Evolutionary conservation across 2,113 vertebrate species (phyloP).

Genomic region (Aptenodytes forsteri): DNA sequence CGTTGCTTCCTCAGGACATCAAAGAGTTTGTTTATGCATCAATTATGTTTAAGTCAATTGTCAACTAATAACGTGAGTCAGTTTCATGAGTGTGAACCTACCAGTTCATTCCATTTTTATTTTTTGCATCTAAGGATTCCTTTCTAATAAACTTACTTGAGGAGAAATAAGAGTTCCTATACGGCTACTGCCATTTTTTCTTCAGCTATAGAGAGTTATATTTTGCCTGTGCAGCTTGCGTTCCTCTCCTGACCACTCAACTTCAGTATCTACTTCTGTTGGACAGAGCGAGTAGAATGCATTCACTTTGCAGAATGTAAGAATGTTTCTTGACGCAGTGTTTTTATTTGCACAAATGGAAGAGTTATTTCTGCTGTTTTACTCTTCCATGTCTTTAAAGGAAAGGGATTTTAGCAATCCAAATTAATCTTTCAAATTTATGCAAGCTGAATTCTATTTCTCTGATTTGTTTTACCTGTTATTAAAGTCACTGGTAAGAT

Average conservation of each 20-base stretch:
- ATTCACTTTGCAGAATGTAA: not conserved
- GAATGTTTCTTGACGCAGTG: not conserved
- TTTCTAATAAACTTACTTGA: not conserved
- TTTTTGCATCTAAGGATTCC: not conserved
- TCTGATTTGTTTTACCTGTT: not conserved
- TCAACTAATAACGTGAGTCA: not conserved
- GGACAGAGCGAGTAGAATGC: not conserved
- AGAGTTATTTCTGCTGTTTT: not conserved
- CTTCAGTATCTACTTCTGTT: not conserved
- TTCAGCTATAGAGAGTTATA: not conserved
- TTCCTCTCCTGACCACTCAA: not conserved
- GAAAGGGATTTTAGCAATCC: not conserved
- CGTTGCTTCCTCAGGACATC: not conserved
- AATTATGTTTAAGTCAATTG: not conserved
- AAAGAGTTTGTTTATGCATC: not conserved
- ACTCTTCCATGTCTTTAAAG: not conserved
- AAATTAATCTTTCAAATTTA: not conserved
- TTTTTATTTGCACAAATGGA: not conserved
- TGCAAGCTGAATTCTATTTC: not conserved
- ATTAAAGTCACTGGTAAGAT: not conserved
- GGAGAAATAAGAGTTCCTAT: not conserved
- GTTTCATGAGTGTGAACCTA: not conserved
- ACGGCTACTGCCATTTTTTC: not conserved
- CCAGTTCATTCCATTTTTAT: not conserved
- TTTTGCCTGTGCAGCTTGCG: not conserved